Conservation (phyloP, 2,888 invertebrate species). For the Dasysyrphus albostriatus region DNA sequence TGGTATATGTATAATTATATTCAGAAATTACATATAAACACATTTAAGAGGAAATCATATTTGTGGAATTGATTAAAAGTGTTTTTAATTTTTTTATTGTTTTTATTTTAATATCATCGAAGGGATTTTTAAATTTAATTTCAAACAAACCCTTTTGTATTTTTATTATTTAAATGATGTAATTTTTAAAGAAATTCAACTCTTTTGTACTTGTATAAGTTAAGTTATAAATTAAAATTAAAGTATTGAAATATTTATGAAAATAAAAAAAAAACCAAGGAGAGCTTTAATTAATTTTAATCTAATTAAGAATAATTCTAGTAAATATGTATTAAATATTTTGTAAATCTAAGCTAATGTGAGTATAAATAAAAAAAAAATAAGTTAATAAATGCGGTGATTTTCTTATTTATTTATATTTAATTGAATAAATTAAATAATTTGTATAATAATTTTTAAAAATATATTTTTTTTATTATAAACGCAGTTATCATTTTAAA, state of each 20-base stretch:
- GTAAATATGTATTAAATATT: slow-evolving; percentile 49
- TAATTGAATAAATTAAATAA: background rate
- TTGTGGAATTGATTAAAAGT: slow-evolving; percentile 48
- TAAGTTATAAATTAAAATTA: slow-evolving; percentile 24
- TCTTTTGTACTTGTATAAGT: slow-evolving; percentile 26
- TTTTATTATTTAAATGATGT: background rate
- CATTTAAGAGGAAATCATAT: background rate
- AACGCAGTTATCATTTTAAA: slow-evolving; percentile 4
- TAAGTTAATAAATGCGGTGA: slow-evolving; percentile 37
- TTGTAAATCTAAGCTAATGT: slow-evolving; percentile 63
- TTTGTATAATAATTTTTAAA: slow-evolving; percentile 33
- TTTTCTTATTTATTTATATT: slow-evolving; percentile 14
- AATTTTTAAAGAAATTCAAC: slow-evolving; percentile 9
- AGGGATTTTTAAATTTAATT: slow-evolving; percentile 16
- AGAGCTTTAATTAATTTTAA: slow-evolving; percentile 77
- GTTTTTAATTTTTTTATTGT: background rate
- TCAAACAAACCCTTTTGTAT: slow-evolving; percentile 22
- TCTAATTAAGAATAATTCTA: slow-evolving; percentile 72
- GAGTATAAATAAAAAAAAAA: slow-evolving; percentile 45
- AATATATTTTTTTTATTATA: slow-evolving; percentile 21
- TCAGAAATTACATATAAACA: background rate
- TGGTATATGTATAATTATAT: slow-evolving; percentile 26
- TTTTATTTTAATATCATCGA: slow-evolving; percentile 57
- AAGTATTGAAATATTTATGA: slow-evolving; percentile 57
- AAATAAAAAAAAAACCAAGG: slow-evolving; percentile 59